phyloP scores from a whole-genome alignment of 2,113 vertebrate species.

The Malaclemys terrapin region DNA sequence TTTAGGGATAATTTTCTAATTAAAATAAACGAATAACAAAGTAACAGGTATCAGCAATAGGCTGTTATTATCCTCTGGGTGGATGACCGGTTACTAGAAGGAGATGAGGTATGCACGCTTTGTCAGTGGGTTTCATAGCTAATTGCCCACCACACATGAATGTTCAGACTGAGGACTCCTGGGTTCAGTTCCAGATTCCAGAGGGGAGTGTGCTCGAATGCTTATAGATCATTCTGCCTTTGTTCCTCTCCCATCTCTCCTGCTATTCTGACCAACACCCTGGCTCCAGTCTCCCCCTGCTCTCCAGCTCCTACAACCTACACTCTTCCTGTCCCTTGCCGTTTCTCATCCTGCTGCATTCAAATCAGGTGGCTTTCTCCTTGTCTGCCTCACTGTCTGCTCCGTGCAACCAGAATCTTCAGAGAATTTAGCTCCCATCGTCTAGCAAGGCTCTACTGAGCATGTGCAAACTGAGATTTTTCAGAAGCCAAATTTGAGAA shows the following conservation, averaged over 20 bases:
- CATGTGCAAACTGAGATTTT: background rate
- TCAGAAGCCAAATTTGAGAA: background rate
- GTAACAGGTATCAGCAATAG: background rate
- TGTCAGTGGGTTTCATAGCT: background rate
- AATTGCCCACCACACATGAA: background rate
- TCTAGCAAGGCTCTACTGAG: background rate
- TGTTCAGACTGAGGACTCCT: background rate
- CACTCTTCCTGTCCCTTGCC: background rate
- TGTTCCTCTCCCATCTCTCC: background rate
- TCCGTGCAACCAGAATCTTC: background rate
- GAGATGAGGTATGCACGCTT: background rate
- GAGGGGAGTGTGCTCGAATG: background rate
- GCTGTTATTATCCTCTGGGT: background rate
- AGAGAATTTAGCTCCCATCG: background rate
- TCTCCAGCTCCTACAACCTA: background rate
- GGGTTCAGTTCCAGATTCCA: background rate
- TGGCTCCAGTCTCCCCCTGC: background rate
- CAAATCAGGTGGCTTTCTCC: background rate
- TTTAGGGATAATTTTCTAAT: background rate
- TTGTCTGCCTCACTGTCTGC: background rate
- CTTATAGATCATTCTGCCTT: background rate
- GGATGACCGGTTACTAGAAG: background rate
- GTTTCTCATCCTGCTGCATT: background rate
- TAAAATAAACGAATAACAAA: rapidly evolving
- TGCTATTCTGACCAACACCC: background rate